Percentiles rank a stretch among this genome's conserved stretches.
Conservation (phyloP, 2,113 vertebrate species). For the Sialia sialis region DNA sequence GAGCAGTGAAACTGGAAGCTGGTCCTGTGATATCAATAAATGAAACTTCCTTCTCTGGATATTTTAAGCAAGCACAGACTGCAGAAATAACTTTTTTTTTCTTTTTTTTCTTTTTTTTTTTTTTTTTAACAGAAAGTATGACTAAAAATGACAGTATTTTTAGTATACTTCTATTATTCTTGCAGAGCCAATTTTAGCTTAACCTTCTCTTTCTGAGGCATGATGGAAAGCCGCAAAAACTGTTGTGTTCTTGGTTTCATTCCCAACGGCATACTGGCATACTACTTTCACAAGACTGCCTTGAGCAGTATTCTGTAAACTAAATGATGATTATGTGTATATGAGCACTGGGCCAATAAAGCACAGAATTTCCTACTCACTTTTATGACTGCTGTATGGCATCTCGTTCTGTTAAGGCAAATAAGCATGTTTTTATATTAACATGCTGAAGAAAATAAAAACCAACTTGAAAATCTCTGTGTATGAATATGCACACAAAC, state of each 20-base stretch:
- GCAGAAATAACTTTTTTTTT: neutral
- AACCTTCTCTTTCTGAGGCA: neutral
- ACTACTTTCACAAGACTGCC: neutral
- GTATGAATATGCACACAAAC: neutral
- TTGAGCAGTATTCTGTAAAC: constrained; percentile 26
- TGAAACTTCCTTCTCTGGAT: neutral
- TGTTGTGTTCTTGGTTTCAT: constrained; percentile 18
- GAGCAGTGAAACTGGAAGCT: neutral
- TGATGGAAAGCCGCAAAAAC: neutral
- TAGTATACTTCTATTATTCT: constrained; percentile 8
- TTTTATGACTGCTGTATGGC: neutral
- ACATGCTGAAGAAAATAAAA: neutral
- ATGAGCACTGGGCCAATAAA: constrained; percentile 12
- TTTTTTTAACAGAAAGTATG: neutral
- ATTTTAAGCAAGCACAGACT: constrained; percentile 8
- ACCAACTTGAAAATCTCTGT: neutral
- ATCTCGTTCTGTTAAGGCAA: neutral
- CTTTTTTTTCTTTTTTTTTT: neutral
- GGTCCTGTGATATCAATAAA: neutral
- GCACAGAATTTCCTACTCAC: neutral
- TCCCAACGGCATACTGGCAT: neutral
- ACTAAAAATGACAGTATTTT: constrained; percentile 18
- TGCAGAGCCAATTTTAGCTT: constrained; percentile 30
- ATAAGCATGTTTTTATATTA: neutral
- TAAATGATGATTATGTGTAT: neutral